phyloP scores from a whole-genome alignment of 1,140 invertebrate species.

The Aplysia californica region DNA sequence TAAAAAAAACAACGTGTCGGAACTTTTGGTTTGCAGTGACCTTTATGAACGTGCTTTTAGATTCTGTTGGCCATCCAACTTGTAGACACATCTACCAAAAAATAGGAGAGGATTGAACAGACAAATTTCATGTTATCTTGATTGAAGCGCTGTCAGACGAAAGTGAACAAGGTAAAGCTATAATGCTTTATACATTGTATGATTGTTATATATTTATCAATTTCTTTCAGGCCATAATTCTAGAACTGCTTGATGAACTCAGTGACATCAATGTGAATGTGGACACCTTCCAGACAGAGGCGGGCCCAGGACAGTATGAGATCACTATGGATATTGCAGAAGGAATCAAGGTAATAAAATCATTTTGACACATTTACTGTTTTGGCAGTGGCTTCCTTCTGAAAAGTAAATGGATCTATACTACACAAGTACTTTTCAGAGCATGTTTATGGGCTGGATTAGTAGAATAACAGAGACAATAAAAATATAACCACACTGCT shows the following conservation, averaged over 20 bases:
- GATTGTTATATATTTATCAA: neutral
- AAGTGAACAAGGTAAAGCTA: neutral
- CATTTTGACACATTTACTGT: too few species aligned
- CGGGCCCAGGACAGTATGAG: slow-evolving; percentile 16
- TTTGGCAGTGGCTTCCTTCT: too few species aligned
- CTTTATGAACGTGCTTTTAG: too few species aligned
- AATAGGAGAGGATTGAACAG: too few species aligned
- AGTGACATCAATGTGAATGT: neutral
- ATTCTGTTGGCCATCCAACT: too few species aligned
- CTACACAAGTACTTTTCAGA: neutral
- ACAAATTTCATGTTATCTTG: too few species aligned
- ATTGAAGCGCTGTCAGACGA: too few species aligned
- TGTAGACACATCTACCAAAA: too few species aligned
- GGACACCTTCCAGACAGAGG: slow-evolving; percentile 1
- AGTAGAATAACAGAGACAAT: neutral
- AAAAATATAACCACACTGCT: neutral
- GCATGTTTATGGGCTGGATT: neutral
- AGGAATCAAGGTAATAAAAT: slow-evolving; percentile 5
- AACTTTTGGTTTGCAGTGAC: too few species aligned
- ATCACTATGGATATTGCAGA: neutral
- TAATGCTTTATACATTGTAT: too few species aligned
- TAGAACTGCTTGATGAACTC: slow-evolving; percentile 13
- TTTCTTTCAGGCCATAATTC: slow-evolving; percentile 3
- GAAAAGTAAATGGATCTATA: too few species aligned
- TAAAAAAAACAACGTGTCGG: too few species aligned